Base-by-base conservation (phyloP, 1,140 invertebrate species). In the Bombus huntii region DNA sequence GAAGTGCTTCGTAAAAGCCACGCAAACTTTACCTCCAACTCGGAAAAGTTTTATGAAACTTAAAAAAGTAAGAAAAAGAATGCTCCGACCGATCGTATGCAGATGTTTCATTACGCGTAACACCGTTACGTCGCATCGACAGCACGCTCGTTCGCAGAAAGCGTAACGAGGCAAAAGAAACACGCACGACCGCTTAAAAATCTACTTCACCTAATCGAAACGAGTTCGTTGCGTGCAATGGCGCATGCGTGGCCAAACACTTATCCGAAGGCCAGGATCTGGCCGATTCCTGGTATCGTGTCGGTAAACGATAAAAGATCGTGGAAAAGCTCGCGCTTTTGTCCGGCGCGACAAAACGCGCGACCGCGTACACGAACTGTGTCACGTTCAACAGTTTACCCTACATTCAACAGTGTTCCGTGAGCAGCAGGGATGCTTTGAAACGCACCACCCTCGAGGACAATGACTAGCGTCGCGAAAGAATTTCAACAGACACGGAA, bases 381-480 rank as follows among this genome's bases (percentile, higher is more conserved):
- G 75, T 34, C 83, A 47, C 76, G 77, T 80, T 80, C 76, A 85
- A 85, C 83, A 80, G 77, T 85, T 72, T 80, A 85, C 37, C 77
- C 83, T 39, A 47, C 68, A 80, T 85, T 79, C 77, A 85, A 80
- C 83, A 72, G 76, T 44, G 31, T 62, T 65, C 37, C 39, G n/a
- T 22, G 31, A 31, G 39, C 62, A 22, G 44, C 42, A 28, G 22
- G n/a, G 65, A 66, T 5, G 65, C 39, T 85, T 59, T 65, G 25
- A 73, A 73, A 62, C n/a, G 37, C 10, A 75, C 39, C 65, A 31
- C 28, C 39, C 44, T 2, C 42, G 72, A 75, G 53, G 34, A 83
- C 75, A 85, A 85, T 70, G 68, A 79, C 82, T 37, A 65, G 59
- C 65, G 44, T 13, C 18, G 47, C 18, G 66, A 44, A 68, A 78